Conservation (phyloP, 2,113 vertebrate species). For the Lycaon pictus region DNA sequence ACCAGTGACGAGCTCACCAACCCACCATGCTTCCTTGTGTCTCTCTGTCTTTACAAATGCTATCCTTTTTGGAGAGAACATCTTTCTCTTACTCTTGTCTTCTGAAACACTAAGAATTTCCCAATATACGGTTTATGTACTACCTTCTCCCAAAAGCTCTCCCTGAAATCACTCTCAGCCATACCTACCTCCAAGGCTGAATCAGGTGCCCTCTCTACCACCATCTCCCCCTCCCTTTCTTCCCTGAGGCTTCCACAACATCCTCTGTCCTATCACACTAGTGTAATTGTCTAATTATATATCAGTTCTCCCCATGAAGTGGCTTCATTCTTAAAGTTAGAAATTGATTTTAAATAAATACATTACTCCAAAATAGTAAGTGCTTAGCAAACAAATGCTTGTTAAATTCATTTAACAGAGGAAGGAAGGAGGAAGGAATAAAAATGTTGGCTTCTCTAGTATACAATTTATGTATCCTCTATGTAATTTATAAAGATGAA, state of each 20-base stretch:
- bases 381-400: constrained; percentile 32
- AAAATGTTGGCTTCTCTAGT: neutral
- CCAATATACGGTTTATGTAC: neutral
- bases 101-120: constrained; percentile 30
- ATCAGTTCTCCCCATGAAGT: neutral
- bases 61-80: neutral
- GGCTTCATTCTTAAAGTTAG: constrained; percentile 27
- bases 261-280: neutral
- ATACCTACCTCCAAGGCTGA: neutral
- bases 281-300: neutral
- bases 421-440: constrained; percentile 6
- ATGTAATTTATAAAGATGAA: neutral
- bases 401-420: neutral
- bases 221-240: neutral
- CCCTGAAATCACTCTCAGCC: neutral
- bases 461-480: neutral
- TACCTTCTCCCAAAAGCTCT: neutral
- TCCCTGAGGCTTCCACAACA: neutral
- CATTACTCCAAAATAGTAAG: neutral
- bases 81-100: neutral
- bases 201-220: neutral
- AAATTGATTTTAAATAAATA: neutral
- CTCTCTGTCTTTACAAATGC: neutral
- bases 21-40: neutral
- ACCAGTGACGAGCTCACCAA: neutral